Conservation (phyloP, 1,140 invertebrate species). For the Contarinia nasturtii region DNA sequence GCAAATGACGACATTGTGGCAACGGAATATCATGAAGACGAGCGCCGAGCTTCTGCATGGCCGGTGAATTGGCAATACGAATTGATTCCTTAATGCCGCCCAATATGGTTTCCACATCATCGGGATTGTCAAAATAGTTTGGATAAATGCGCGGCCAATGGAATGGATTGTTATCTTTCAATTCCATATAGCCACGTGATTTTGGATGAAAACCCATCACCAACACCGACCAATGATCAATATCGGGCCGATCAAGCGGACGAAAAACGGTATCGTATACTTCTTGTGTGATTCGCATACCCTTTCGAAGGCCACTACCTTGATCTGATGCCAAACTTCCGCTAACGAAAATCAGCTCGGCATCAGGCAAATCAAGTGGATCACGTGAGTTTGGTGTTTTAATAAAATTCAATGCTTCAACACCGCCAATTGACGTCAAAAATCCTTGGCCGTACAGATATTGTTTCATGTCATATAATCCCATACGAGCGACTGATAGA, state of each 20-base stretch:
- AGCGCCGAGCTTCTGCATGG: constrained; percentile 36
- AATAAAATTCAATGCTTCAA: constrained; percentile 42
- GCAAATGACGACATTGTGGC: constrained; percentile 31
- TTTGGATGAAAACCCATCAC: constrained; percentile 56
- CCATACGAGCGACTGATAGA: constrained; percentile 24
- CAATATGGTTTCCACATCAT: constrained; percentile 43
- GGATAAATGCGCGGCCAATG: constrained; percentile 53
- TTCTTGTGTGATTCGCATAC: constrained; percentile 31
- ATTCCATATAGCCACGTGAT: constrained; percentile 43
- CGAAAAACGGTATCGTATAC: constrained; percentile 34
- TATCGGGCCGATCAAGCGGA: constrained; percentile 26
- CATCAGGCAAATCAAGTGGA: constrained; percentile 33
- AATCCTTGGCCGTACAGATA: constrained; percentile 30
- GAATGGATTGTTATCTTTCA: constrained; percentile 49
- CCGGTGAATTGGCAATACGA: constrained; percentile 33
- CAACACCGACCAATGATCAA: constrained; percentile 42
- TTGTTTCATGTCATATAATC: constrained; percentile 24
- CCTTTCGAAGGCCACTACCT: constrained; percentile 32
- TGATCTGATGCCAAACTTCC: constrained; percentile 41
- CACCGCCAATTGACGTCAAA: constrained; percentile 31
- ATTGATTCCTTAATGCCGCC: constrained; percentile 44
- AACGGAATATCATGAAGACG: constrained; percentile 32
- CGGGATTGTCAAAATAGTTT: constrained; percentile 45
- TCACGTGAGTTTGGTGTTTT: constrained; percentile 34
- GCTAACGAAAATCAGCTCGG: constrained; percentile 34